phyloP scores from a whole-genome alignment of 2,113 vertebrate species.

The Ctenodactylus gundi region DNA sequence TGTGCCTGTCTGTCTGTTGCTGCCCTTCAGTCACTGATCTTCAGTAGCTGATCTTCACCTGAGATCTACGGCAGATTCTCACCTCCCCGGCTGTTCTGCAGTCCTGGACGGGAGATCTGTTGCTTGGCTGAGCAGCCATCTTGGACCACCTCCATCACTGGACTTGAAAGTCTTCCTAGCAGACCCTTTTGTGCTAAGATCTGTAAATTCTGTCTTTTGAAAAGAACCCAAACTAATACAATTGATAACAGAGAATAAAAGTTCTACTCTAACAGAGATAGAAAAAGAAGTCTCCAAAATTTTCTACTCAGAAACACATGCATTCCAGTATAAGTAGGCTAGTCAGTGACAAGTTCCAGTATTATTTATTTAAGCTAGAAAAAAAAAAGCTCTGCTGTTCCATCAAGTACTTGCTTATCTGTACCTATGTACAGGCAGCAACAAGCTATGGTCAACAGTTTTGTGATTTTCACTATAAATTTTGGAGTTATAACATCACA shows the following conservation, averaged over 20 bases:
- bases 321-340: background rate
- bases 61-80: no score
- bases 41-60: no score
- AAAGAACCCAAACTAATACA: no score
- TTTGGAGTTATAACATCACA: background rate
- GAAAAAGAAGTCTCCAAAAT: background rate
- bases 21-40: no score
- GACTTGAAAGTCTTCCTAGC: no score
- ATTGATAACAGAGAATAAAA: background rate
- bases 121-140: no score
- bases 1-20: no score
- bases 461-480: background rate
- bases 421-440: background rate
- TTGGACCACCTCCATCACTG: no score
- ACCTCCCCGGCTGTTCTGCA: no score
- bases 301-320: background rate
- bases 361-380: background rate
- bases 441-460: background rate
- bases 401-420: background rate
- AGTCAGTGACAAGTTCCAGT: background rate
- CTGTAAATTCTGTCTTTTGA: no score
- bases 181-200: no score
- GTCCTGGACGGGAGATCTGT: no score
- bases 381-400: background rate
- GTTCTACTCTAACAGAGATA: background rate